Conservation (phyloP, 2,888 invertebrate genomes). For the Netelia melanura region DNA sequence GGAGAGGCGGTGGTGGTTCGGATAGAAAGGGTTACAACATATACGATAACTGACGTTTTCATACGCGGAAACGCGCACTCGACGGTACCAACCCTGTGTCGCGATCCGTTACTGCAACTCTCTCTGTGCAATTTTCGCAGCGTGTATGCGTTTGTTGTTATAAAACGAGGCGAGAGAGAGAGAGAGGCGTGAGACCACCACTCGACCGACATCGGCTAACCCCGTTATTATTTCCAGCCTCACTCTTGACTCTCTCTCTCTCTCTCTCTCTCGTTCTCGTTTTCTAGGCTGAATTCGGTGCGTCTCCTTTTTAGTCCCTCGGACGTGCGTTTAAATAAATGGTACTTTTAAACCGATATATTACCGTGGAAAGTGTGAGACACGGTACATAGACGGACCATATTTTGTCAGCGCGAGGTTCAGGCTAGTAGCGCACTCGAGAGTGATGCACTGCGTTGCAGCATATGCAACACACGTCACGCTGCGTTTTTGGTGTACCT, state of each 20-base stretch:
- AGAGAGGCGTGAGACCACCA: constrained; percentile 39
- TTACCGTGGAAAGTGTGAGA: constrained; percentile 74
- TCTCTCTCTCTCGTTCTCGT: constrained; percentile 2
- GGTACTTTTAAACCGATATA: constrained; percentile 83
- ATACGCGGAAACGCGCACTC: constrained; percentile 25
- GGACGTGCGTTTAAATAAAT: constrained; percentile 80
- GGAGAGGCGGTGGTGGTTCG: background rate
- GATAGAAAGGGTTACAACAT: background rate
- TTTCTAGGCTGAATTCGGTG: constrained; percentile 5
- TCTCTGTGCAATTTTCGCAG: constrained; percentile 25
- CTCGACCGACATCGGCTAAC: constrained; percentile 79
- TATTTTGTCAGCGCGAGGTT: background rate
- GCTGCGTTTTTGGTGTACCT: background rate
- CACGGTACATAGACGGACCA: constrained; percentile 8
- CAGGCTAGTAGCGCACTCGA: constrained; percentile 67
- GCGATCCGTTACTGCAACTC: constrained; percentile 23
- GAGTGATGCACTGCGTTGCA: constrained; percentile 81
- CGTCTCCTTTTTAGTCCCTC: constrained; percentile 77
- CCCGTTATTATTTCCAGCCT: constrained; percentile 82
- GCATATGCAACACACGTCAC: background rate
- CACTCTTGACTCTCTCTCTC: constrained; percentile 21
- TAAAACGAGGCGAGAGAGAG: background rate
- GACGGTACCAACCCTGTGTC: constrained; percentile 42
- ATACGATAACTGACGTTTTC: constrained; percentile 52
- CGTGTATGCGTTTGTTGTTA: constrained; percentile 7